Evolutionary conservation across 2,888 invertebrate genomes (phyloP).

Genomic region (Invenusta paracnida): DNA sequence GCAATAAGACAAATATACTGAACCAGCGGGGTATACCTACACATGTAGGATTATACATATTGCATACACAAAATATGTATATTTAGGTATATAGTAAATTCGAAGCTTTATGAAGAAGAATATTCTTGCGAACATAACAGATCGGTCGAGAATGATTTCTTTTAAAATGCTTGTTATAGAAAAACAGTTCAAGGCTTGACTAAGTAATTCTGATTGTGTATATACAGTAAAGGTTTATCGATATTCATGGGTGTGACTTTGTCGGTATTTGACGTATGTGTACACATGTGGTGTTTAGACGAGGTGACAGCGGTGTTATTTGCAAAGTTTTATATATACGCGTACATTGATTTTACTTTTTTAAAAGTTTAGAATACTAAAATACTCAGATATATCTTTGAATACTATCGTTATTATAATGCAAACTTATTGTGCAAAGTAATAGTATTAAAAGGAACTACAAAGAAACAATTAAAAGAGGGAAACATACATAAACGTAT

Average conservation of each 20-base stretch:
- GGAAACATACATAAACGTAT: too few relatives aligned
- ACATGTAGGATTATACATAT: background rate
- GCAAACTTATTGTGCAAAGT: too few relatives aligned
- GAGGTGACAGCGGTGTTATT: background rate
- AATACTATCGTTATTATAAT: too few relatives aligned
- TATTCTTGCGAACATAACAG: background rate
- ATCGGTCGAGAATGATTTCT: background rate
- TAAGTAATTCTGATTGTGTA: background rate
- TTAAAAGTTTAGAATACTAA: background rate
- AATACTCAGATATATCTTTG: too few relatives aligned
- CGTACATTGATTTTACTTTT: background rate
- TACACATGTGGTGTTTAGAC: slow-evolving; percentile 1
- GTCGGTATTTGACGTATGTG: background rate
- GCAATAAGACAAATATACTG: background rate
- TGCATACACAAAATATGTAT: background rate
- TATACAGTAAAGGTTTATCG: background rate
- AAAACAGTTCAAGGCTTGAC: too few relatives aligned
- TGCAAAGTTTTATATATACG: background rate
- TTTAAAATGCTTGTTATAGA: too few relatives aligned
- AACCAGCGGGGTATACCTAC: background rate
- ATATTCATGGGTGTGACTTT: background rate
- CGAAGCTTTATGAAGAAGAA: background rate
- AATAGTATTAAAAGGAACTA: too few relatives aligned
- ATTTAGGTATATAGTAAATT: background rate
- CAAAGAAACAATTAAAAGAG: too few relatives aligned